Evolutionary conservation across 2,113 vertebrate genomes (phyloP).

Genomic region (Dasyurus viverrinus): DNA sequence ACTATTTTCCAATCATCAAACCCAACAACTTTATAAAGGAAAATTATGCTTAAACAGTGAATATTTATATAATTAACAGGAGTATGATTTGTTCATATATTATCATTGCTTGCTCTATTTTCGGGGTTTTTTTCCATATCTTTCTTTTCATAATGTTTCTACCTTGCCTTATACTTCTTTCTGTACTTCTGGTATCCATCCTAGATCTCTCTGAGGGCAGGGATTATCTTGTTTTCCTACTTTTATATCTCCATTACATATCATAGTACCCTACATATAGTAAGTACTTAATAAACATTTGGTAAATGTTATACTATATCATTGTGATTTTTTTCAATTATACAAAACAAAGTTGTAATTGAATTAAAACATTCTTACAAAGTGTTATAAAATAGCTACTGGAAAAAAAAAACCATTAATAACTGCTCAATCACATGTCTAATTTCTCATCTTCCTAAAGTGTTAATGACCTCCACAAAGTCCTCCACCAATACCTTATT

Average conservation of each 20-base stretch:
- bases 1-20: background rate
- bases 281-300: background rate
- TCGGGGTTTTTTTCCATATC: background rate
- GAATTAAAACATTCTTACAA: background rate
- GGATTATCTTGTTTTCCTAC: background rate
- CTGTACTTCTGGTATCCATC: background rate
- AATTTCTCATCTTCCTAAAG: background rate
- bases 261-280: background rate
- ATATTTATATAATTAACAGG: slow-evolving; percentile 30
- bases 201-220: background rate
- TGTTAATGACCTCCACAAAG: background rate
- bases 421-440: background rate
- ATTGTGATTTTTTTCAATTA: background rate
- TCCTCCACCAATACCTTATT: background rate
- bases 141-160: background rate
- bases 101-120: background rate
- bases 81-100: slow-evolving; percentile 48
- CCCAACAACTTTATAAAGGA: slow-evolving; percentile 37
- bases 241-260: background rate
- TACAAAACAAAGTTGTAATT: background rate
- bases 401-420: background rate
- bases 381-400: background rate
- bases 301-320: background rate
- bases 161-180: background rate
- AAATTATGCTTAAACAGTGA: slow-evolving; percentile 48